Percentiles rank a stretch among this genome's conserved stretches.
Evolutionary conservation across 37 sponge, comb jelly and placozoan genomes (phyloP).

Genomic region (Cliona cf. orientalis): DNA sequence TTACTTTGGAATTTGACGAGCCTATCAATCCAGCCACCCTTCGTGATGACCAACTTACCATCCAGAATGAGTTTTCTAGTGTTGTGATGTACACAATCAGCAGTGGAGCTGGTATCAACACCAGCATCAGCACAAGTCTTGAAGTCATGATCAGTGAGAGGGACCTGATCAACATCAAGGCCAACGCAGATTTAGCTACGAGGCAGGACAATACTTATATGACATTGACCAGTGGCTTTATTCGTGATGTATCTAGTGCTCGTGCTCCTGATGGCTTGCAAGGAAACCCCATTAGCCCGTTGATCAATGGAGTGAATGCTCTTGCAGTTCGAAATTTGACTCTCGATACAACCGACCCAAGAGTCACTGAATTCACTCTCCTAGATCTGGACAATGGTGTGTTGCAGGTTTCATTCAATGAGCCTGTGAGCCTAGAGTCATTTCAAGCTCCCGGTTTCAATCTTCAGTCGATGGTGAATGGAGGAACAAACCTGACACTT

Average conservation of each 20-base stretch:
- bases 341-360: conserved; percentile 68
- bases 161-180: conserved; percentile 75
- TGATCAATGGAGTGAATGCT: conserved; percentile 4
- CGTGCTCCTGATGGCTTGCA: background rate
- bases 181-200: conserved; percentile 61
- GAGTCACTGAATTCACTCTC: conserved; percentile 45
- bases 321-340: conserved; percentile 38
- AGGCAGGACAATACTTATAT: conserved; percentile 67
- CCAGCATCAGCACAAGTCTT: conserved; percentile 5
- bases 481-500: conserved; percentile 45
- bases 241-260: conserved; percentile 67
- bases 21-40: conserved; percentile 70
- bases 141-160: conserved; percentile 20
- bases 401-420: conserved; percentile 67
- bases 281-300: conserved; percentile 55
- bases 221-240: conserved; percentile 34
- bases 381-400: conserved; percentile 70
- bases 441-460: conserved; percentile 58
- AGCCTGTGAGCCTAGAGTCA: conserved; percentile 76
- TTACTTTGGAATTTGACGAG: conserved; percentile 82
- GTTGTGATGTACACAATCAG: conserved; percentile 16
- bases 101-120: conserved; percentile 2
- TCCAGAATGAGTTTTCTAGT: conserved; percentile 18
- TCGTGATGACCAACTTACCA: conserved; percentile 29
- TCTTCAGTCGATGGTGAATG: conserved; percentile 46